Conservation (phyloP, 1,140 invertebrate genomes). For the Ceratina calcarata region DNA sequence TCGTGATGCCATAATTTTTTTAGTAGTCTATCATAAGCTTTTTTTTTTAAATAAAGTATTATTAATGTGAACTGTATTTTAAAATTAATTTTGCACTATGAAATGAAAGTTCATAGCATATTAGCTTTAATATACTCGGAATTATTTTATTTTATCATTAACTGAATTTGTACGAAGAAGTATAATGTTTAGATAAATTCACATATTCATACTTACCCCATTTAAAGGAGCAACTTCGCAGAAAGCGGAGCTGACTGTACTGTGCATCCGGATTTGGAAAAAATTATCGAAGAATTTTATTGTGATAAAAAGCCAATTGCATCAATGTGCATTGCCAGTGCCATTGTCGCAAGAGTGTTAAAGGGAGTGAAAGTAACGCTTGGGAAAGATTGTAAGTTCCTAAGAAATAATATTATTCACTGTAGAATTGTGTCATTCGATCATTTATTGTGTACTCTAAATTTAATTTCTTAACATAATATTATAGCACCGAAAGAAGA, state of each 20-base stretch:
- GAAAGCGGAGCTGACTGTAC: constrained; percentile 81
- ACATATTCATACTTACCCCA: too few relatives aligned
- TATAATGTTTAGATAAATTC: background rate
- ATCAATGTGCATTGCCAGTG: constrained; percentile 83
- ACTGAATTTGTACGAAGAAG: background rate
- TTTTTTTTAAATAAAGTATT: background rate
- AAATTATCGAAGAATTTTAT: constrained; percentile 82
- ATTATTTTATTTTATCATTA: background rate
- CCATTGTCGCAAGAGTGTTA: constrained; percentile 81
- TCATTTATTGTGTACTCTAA: background rate
- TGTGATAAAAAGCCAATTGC: constrained; percentile 82
- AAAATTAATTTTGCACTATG: background rate
- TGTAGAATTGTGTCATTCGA: background rate
- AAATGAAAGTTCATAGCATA: background rate
- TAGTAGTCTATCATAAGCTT: too few relatives aligned
- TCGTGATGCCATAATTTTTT: background rate
- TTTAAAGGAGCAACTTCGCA: constrained; percentile 82
- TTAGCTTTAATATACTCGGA: background rate
- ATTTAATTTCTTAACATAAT: background rate
- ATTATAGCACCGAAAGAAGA: constrained; percentile 67
- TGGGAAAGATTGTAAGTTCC: constrained; percentile 77
- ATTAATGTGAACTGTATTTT: background rate
- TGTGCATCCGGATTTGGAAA: constrained; percentile 80
- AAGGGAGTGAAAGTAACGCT: constrained; percentile 82
- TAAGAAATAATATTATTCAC: background rate